Evolutionary conservation across 1,140 invertebrate species (phyloP).

Genomic region (Harpegnathos saltator): DNA sequence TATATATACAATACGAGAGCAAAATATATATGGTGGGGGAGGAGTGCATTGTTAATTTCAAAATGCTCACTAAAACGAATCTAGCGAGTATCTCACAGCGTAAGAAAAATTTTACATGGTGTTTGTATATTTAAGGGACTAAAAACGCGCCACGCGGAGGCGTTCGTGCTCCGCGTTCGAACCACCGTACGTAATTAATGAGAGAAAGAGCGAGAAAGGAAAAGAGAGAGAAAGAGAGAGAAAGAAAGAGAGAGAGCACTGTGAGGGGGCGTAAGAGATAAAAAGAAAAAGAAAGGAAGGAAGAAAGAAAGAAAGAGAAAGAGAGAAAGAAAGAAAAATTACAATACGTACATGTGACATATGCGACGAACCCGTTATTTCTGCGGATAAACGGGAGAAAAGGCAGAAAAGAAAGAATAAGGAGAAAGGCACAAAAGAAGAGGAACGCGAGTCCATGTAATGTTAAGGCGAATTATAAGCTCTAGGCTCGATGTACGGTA

Average conservation of each 20-base stretch:
- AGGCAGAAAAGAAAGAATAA: not conserved
- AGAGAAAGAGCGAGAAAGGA: conserved; percentile 4
- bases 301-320: too few species aligned
- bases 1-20: conserved; percentile 38
- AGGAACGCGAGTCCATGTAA: conserved; percentile 35
- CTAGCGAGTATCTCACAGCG: conserved; percentile 34
- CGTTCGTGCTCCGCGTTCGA: conserved; percentile 28
- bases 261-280: too few species aligned
- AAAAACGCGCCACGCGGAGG: conserved; percentile 26
- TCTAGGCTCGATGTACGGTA: conserved; percentile 38
- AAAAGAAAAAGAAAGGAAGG: not conserved
- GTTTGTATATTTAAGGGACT: conserved; percentile 58
- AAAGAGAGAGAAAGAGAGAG: not conserved
- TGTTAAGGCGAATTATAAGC: conserved; percentile 29
- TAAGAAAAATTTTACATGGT: conserved; percentile 63
- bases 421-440: not conserved
- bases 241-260: conserved; percentile 8
- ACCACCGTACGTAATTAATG: conserved; percentile 32
- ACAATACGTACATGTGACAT: not conserved
- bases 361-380: not conserved
- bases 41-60: conserved; percentile 52
- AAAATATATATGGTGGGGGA: conserved; percentile 4
- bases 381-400: not conserved
- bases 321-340: not conserved
- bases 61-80: conserved; percentile 62